Base-by-base conservation (phyloP, 2,113 vertebrate genomes). In the Lampris incognitus region DNA sequence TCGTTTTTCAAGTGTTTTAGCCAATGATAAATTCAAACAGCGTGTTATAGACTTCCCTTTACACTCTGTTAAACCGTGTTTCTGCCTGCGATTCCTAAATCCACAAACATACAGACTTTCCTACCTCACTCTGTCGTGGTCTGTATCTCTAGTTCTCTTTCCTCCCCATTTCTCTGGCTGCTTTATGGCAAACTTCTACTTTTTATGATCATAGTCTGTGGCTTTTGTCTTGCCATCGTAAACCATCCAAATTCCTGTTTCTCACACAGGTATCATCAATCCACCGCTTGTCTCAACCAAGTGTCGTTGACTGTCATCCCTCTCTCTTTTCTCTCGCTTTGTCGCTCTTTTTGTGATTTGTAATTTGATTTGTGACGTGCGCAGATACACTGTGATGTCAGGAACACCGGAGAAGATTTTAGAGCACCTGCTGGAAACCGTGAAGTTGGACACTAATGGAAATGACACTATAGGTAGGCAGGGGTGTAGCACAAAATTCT, bases 361-460 rank as follows among this genome's bases (percentile, higher is more conserved):
- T 24, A 24, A 24, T 24, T 24, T 24, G 24, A 24, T 24, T 24
- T 46, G 3, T 85, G 41, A 48, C 69, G 38, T 57, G 0, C 52
- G 6, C 85, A 98, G 98, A 90, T 99, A 97, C 83, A 96, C 93
- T 0, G 97, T 99, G 69, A 95, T 99, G 95, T 97, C 97, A 0
- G 98, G 97, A 79, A 96, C 97, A 0, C 96, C 98, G 0, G 98
- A 99, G 92, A 98, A 98, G 91, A 97, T 99, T 86, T 92, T 99
- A 6, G 98, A 98, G 61, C 95, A 98, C 69, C 91, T 99, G 9
- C 80, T 99, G 91, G 97, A 98, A 84, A 95, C 94, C n/a, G 88
- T 98, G 82, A 88, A 95, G 83, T 82, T 97, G 46, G 97, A 98
- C 9, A 93, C 95, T 7, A 95, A 93, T 0, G 92, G 95, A 79